A percentile compares a stretch with the other conserved stretches of the same genome.
Conservation (phyloP, 2,113 vertebrate species). For the cat (Felis catus) region F.catus_Fca126_mat1.0 CM031412.1:208097001-208097500, state of each 20-base stretch:
- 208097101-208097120: neutral
- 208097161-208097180: neutral
- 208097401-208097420: neutral
- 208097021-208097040: too few species aligned
- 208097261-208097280: neutral
- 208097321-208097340: neutral
- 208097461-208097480: neutral
- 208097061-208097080: neutral
- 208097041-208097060: neutral
- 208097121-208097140: neutral
- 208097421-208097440: neutral
- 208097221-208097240: neutral
- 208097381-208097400: neutral
- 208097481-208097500: neutral
- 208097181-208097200: neutral
- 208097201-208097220: neutral
- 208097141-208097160: neutral
- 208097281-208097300: neutral
- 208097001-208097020: neutral
- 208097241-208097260: neutral
- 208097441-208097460: neutral
- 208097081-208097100: neutral
- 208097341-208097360: neutral
- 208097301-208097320: neutral
- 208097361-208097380: neutral